These are phyloP conservation scores for Microplitis manilae DNA, from an alignment of 2,888 invertebrate genomes.

Conservation along the genomic window DNA sequence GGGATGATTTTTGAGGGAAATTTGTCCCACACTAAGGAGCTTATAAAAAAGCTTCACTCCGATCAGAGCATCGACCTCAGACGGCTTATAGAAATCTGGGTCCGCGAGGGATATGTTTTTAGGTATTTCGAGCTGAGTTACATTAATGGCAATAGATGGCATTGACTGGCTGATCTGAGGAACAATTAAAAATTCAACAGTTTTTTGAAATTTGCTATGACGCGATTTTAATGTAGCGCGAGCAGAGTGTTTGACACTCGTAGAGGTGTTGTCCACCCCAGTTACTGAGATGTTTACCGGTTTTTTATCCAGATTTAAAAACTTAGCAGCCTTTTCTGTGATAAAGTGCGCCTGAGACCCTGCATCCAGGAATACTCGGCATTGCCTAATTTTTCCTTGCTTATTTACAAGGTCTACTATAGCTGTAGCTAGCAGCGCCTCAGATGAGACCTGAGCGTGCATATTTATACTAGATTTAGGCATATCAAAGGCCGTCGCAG, in stretches of 20 bases:
- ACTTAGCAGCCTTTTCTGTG: no score
- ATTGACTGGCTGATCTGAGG: background rate
- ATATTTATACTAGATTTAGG: no score
- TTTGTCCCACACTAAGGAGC: slow-evolving; percentile 2
- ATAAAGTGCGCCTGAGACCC: no score
- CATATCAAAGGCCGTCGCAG: no score
- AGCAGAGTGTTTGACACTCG: background rate
- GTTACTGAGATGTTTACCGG: background rate
- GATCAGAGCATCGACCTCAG: background rate
- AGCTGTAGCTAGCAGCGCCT: no score
- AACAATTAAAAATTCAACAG: background rate
- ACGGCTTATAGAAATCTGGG: background rate
- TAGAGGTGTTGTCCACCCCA: background rate
- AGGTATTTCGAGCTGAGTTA: no score
- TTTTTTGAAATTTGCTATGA: background rate
- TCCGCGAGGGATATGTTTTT: background rate
- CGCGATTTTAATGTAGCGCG: background rate
- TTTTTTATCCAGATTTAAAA: no score
- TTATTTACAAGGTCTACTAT: no score
- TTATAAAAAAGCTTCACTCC: background rate
- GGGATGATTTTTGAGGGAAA: background rate
- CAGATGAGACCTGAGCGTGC: no score
- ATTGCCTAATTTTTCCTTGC: no score
- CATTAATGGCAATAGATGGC: background rate
- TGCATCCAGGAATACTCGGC: no score